phyloP scores from a whole-genome alignment of 2,113 vertebrate genomes.

The Archilochus colubris region DNA sequence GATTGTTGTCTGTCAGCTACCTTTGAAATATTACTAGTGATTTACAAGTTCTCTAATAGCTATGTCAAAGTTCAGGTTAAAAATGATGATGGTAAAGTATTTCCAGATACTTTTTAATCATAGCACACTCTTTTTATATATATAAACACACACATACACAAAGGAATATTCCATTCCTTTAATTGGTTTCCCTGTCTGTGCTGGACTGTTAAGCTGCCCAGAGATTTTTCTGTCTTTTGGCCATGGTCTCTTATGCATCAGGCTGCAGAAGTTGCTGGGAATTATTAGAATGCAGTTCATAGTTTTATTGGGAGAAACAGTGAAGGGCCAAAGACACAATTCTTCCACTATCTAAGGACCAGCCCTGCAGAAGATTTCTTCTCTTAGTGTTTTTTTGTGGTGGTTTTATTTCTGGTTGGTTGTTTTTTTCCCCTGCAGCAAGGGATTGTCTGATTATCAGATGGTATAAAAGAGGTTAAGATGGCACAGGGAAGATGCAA shows the following conservation, averaged over 20 bases:
- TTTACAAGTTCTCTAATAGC: conserved; percentile 18
- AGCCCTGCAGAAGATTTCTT: neutral
- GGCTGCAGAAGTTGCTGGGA: neutral
- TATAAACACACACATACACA: neutral
- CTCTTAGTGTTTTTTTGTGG: neutral
- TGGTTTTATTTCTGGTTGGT: neutral
- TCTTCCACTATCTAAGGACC: neutral
- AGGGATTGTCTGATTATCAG: neutral
- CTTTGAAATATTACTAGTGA: neutral
- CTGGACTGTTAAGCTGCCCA: neutral
- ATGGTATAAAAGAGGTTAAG: neutral
- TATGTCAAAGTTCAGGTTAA: conserved; percentile 27
- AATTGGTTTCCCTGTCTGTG: neutral
- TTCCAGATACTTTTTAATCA: neutral
- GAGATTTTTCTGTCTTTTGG: neutral
- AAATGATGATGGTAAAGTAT: conserved; percentile 22
- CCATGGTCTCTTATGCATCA: neutral
- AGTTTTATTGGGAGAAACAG: neutral
- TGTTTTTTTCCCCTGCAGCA: neutral
- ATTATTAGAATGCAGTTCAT: neutral
- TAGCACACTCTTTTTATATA: neutral
- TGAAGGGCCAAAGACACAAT: neutral
- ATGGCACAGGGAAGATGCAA: neutral
- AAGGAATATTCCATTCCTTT: neutral
- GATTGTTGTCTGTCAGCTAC: neutral